phyloP scores from a whole-genome alignment of 2,888 invertebrate genomes.

The Orthosia gracilis region DNA sequence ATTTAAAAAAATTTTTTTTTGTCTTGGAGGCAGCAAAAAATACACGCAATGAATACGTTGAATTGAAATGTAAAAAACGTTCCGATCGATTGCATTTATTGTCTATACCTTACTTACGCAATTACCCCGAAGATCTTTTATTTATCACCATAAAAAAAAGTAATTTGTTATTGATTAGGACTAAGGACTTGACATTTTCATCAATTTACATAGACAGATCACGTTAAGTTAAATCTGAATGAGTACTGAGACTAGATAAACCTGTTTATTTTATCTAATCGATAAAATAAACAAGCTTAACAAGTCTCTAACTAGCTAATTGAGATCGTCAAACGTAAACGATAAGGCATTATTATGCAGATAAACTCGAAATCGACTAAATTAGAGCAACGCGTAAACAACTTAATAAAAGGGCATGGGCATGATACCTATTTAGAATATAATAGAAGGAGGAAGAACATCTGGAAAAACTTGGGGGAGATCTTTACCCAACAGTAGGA shows the following conservation, averaged over 20 bases:
- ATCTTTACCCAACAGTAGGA: too few species aligned
- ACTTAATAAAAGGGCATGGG: not conserved
- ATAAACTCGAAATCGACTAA: slow-evolving; percentile 20
- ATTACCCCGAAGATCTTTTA: not conserved
- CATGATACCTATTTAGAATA: too few species aligned
- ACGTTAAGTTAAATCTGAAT: not conserved
- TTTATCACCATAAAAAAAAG: not conserved
- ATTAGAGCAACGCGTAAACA: slow-evolving; percentile 8
- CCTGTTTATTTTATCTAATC: too few species aligned
- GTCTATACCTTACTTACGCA: too few species aligned
- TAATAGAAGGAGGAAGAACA: too few species aligned
- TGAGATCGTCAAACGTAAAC: not conserved
- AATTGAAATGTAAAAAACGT: too few species aligned
- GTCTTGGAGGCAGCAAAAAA: too few species aligned
- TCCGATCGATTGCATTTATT: too few species aligned
- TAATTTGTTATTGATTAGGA: not conserved
- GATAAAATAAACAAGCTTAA: slow-evolving; percentile 23
- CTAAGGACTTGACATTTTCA: not conserved
- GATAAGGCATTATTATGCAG: not conserved
- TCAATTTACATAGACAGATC: not conserved
- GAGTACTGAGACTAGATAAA: too few species aligned
- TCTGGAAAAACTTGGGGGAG: too few species aligned
- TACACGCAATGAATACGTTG: too few species aligned
- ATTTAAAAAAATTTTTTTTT: too few species aligned
- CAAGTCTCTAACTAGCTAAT: slow-evolving; percentile 8